Percentiles rank a stretch among this genome's conserved stretches.
Evolutionary conservation across 1,140 invertebrate genomes (phyloP).

Genomic region (Belonocnema kinseyi): DNA sequence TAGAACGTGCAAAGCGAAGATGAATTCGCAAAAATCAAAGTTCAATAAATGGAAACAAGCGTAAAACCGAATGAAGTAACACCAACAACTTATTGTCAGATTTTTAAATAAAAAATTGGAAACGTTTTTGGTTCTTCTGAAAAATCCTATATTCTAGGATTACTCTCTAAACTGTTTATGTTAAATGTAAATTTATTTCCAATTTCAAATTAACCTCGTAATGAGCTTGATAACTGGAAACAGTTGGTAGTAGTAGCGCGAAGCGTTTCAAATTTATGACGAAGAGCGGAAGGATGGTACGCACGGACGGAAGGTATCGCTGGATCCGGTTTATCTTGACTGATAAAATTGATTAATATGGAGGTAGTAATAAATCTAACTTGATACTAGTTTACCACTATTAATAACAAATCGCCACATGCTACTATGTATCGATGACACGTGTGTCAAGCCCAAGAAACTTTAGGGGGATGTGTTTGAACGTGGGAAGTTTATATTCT

Average conservation of each 20-base stretch:
- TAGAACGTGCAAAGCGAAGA: too few relatives aligned
- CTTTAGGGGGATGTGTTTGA: constrained; percentile 43
- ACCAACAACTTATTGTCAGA: too few relatives aligned
- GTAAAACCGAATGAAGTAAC: too few relatives aligned
- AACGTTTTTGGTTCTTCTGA: too few relatives aligned
- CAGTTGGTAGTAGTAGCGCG: background rate
- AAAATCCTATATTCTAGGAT: too few relatives aligned
- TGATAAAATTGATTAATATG: constrained; percentile 70
- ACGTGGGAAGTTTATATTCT: constrained; percentile 28
- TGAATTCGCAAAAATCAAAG: too few relatives aligned
- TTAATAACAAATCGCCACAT: constrained; percentile 63
- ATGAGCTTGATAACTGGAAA: too few relatives aligned
- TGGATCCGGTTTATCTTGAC: constrained; percentile 63
- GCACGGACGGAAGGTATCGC: constrained; percentile 62
- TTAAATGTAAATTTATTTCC: too few relatives aligned
- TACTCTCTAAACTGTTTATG: too few relatives aligned
- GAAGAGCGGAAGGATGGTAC: constrained; percentile 47
- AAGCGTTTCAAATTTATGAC: constrained; percentile 54
- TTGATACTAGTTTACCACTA: constrained; percentile 62
- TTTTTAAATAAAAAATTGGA: too few relatives aligned
- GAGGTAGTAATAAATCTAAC: constrained; percentile 61
- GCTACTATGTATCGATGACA: constrained; percentile 41
- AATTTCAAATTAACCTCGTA: too few relatives aligned
- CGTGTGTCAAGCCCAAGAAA: constrained; percentile 37
- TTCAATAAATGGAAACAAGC: too few relatives aligned